A percentile compares a stretch with the other conserved stretches of the same genome.
These are phyloP conservation scores for Crocuta crocuta DNA, from an alignment of 2,113 vertebrate genomes.

Conservation along the genomic window DNA sequence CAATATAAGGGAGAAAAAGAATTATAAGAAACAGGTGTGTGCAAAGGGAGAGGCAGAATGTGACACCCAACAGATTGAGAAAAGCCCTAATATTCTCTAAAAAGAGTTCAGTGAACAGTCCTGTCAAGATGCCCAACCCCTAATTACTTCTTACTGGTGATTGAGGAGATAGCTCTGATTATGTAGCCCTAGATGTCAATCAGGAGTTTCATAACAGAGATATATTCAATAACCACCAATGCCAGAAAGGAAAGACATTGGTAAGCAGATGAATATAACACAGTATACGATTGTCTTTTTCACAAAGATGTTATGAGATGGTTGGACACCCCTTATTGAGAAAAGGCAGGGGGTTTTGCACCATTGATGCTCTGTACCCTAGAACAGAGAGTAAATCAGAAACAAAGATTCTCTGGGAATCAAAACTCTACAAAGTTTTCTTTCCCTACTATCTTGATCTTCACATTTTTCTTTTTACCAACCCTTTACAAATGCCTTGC, in stretches of 20 bases:
- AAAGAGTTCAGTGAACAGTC: not conserved
- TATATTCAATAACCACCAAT: not conserved
- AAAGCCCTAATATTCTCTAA: not conserved
- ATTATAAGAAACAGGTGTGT: not conserved
- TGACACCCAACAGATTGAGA: not conserved
- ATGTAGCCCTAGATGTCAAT: not conserved
- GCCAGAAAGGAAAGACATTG: not conserved
- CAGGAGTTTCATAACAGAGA: not conserved
- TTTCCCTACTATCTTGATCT: not conserved
- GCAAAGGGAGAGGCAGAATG: not conserved
- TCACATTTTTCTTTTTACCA: not conserved
- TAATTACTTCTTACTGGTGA: not conserved
- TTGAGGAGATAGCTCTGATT: not conserved
- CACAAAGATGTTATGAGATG: not conserved
- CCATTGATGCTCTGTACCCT: not conserved
- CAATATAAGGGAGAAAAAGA: not conserved
- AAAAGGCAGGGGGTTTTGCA: not conserved
- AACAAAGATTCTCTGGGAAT: not conserved
- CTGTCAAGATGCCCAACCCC: not conserved
- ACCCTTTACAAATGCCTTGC: not conserved
- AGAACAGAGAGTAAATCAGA: not conserved
- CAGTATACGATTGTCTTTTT: not conserved
- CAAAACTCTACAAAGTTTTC: not conserved
- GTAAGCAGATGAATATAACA: not conserved
- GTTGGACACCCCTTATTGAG: not conserved